Base-by-base conservation (phyloP, 2,797 vertebrate genomes). In the Brachymystax lenok region DNA sequence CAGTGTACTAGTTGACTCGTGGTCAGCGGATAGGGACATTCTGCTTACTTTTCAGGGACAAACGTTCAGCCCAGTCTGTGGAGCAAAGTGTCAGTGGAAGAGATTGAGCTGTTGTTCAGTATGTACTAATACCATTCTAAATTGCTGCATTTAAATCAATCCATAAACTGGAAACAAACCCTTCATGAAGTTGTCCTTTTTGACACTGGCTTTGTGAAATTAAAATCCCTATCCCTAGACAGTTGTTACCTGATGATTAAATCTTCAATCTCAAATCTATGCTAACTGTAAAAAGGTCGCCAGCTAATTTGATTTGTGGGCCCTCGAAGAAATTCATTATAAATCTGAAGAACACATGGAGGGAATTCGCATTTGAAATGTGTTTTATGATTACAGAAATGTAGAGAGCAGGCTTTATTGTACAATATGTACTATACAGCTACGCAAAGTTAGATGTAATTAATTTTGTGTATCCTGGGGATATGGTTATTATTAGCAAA, bases 291-390 rank as follows among this genome's bases (percentile, higher is more conserved):
- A 89, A 63, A 87, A 91, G 90, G 89, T 89, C 86, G 82, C 24
- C 1, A 63, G 12, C 74, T 80, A 73, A 86, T 89, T 85, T 85
- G 81, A 88, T 88, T 77, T 78, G 76, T 82, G 73, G 24, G 24
- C 54, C 74, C 77, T 73, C 46, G 73, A 77, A 79, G 10, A 27
- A 77, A 82, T 83, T 77, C 69, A 68, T 7, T 5, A 63, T 76
- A 84, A 85, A 83, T 84, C 76, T 85, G 46, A 10, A 56, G 27
- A 27, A 17, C 69, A 77, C 80, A 84, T 85, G 75, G 67, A 81
- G 75, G 70, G 54, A 85, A 88, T 85, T 86, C 67, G 81, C 85
- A 88, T 90, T 88, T 79, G 64, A 76, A 78, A 87, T 81, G 78
- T 79, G 74, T 79, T 56, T 68, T 0, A 52, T 33, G 79, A 72